Evolutionary conservation across 2,113 vertebrate genomes (phyloP).

Genomic region (Ovis aries): DNA sequence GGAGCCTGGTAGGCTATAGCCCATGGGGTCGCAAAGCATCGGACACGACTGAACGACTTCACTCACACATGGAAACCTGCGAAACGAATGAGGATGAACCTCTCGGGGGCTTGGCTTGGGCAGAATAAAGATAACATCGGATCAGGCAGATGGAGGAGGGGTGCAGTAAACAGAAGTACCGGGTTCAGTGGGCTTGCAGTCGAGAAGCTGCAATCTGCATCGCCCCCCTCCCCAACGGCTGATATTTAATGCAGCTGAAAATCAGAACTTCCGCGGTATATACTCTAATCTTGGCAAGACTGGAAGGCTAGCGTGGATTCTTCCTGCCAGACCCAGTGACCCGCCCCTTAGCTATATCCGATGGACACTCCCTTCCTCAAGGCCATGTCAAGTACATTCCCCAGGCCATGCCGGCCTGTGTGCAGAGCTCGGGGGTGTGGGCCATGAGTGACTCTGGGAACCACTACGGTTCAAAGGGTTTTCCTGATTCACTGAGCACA

Average conservation of each 20-base stretch:
- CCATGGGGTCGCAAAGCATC: neutral
- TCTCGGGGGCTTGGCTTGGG: neutral
- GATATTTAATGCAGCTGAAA: neutral
- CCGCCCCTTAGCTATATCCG: neutral
- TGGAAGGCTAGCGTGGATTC: no score
- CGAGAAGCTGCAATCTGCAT: neutral
- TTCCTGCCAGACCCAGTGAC: rapidly evolving
- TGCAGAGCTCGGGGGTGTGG: rapidly evolving
- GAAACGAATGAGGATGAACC: neutral
- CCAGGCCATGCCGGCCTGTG: rapidly evolving
- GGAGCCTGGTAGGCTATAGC: neutral
- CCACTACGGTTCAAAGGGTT: neutral
- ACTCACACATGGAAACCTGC: neutral
- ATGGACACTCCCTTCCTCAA: neutral
- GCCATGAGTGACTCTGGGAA: neutral
- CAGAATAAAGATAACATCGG: neutral
- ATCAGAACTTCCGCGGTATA: neutral
- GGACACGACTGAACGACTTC: rapidly evolving
- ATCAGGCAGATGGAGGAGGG: neutral
- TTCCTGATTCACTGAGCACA: neutral
- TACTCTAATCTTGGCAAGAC: neutral
- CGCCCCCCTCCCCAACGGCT: rapidly evolving
- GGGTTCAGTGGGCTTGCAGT: neutral
- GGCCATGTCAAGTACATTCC: neutral
- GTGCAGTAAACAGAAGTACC: neutral